Evolutionary conservation across 2,888 invertebrate genomes (phyloP).

Genomic region (Theretra japonica): DNA sequence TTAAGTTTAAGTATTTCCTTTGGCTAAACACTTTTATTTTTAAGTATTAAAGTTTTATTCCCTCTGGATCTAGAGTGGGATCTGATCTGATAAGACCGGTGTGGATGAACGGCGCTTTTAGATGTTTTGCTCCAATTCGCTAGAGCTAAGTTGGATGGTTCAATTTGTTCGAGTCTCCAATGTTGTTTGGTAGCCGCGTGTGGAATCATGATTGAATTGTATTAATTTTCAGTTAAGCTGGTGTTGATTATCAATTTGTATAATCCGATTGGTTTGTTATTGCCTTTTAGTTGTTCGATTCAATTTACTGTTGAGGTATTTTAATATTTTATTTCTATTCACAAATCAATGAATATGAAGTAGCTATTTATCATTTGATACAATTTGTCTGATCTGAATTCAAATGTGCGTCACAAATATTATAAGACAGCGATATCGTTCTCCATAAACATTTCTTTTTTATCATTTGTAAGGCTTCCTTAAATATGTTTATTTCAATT

Average conservation of each 20-base stretch:
- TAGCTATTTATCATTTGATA: no score
- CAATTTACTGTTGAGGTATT: not conserved
- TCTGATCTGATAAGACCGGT: slow-evolving; percentile 28
- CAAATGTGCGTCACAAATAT: no score
- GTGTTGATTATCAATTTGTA: not conserved
- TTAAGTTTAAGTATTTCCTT: slow-evolving; percentile 37
- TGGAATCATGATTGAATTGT: not conserved
- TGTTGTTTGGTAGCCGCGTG: not conserved
- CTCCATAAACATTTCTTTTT: no score
- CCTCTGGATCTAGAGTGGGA: slow-evolving; percentile 25
- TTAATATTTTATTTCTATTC: not conserved
- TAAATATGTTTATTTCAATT: no score
- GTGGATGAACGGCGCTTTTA: slow-evolving; percentile 15
- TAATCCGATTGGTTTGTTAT: not conserved
- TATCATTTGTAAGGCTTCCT: no score
- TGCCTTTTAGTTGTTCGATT: not conserved
- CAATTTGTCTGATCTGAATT: no score
- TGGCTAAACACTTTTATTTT: slow-evolving; percentile 32
- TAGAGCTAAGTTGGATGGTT: not conserved
- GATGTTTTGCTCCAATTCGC: slow-evolving; percentile 19
- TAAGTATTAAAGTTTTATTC: slow-evolving; percentile 33
- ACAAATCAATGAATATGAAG: no score
- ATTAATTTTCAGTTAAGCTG: not conserved
- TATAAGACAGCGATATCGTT: no score
- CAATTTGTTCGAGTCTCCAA: slow-evolving; percentile 1